These are phyloP conservation scores for Rhynchophorus ferrugineus DNA, from an alignment of 1,140 invertebrate genomes.

Conservation along the genomic window DNA sequence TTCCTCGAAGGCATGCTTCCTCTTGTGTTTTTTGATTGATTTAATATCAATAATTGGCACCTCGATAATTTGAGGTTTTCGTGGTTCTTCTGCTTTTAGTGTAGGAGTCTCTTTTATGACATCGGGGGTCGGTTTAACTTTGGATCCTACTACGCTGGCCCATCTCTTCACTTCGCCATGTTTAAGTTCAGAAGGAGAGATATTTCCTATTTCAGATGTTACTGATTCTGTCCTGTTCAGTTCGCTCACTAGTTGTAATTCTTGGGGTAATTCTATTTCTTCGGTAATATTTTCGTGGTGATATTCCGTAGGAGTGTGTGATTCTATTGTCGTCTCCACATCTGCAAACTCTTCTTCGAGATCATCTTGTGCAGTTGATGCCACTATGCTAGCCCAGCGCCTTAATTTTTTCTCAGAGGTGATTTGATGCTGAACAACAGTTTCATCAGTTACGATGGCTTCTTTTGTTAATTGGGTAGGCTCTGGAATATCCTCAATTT, in stretches of 20 bases:
- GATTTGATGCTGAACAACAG: background rate
- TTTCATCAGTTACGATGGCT: background rate
- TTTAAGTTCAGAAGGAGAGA: background rate
- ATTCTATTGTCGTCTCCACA: background rate
- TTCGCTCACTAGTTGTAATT: background rate
- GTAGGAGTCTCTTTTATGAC: background rate
- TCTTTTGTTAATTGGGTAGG: background rate
- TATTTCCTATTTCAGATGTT: background rate
- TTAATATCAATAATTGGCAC: conserved; percentile 8
- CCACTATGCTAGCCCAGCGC: conserved; percentile 17
- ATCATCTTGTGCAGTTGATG: background rate
- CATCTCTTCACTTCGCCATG: background rate
- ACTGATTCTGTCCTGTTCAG: background rate
- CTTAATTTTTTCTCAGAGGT: conserved; percentile 6
- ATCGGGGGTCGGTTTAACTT: conserved; percentile 1
- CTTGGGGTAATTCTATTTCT: too few relatives aligned
- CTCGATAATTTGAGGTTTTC: conserved; percentile 9
- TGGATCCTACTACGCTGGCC: conserved; percentile 1
- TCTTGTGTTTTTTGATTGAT: conserved; percentile 5
- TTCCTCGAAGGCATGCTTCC: background rate
- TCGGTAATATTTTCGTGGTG: background rate
- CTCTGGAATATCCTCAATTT: background rate
- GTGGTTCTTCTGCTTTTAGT: background rate
- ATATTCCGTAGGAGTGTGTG: background rate
- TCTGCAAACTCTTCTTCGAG: background rate